Conservation (phyloP, 1,140 invertebrate genomes). For the Atta cephalotes region DNA sequence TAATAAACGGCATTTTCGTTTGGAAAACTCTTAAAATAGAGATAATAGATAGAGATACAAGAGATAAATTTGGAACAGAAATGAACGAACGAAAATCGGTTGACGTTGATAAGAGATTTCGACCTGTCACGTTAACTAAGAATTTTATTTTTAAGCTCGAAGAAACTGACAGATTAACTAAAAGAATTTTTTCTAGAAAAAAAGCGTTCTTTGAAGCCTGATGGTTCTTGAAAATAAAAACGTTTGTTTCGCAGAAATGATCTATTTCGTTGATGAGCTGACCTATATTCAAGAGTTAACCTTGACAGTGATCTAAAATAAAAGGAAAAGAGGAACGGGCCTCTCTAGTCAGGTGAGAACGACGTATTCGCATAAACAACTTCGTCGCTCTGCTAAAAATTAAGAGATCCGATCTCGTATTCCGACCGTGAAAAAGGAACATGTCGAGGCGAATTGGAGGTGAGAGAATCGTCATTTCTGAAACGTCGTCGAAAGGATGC, state of each 20-base stretch:
- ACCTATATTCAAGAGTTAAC: conserved; percentile 50
- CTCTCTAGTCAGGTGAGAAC: conserved; percentile 39
- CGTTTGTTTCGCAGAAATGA: conserved; percentile 43
- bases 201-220: neutral
- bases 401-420: conserved; percentile 17
- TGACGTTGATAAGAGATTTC: neutral
- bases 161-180: neutral
- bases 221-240: conserved; percentile 38
- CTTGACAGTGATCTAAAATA: conserved; percentile 41
- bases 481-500: conserved; percentile 10
- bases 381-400: conserved; percentile 50
- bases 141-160: neutral
- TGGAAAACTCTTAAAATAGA: neutral
- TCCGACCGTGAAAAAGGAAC: conserved; percentile 17
- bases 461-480: conserved; percentile 25
- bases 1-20: neutral
- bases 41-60: neutral
- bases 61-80: neutral
- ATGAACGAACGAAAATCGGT: neutral
- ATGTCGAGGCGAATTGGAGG: neutral
- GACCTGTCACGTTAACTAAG: neutral
- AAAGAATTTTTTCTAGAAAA: neutral
- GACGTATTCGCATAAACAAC: conserved; percentile 29
- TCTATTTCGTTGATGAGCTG: conserved; percentile 41
- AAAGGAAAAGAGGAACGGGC: neutral